phyloP scores from a whole-genome alignment of 1,140 invertebrate species.

The Sogatella furcifera region DNA sequence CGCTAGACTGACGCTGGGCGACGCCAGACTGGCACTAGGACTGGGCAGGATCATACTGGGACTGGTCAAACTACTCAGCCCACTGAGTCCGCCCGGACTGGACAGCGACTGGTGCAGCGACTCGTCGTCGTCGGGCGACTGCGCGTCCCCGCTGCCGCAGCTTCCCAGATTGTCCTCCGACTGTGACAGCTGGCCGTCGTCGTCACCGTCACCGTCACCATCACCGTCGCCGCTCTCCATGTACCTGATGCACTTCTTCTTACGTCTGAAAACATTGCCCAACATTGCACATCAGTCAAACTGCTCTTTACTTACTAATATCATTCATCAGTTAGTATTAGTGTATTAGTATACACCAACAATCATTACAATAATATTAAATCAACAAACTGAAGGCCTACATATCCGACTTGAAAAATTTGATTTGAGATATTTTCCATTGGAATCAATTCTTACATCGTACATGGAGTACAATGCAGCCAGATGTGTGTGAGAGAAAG shows the following conservation, averaged over 20 bases:
- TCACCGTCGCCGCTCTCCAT: slow-evolving; percentile 48
- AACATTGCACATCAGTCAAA: background rate
- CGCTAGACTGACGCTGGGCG: slow-evolving; percentile 48
- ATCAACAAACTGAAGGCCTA: too few species aligned
- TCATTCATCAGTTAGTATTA: too few species aligned
- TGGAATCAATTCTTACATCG: too few species aligned
- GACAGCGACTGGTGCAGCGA: slow-evolving; percentile 53
- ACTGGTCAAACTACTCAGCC: slow-evolving; percentile 64
- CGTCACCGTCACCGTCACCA: slow-evolving; percentile 34
- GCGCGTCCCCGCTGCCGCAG: slow-evolving; percentile 55
- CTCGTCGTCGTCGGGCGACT: slow-evolving; percentile 53
- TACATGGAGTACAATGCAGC: too few species aligned
- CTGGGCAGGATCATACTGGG: slow-evolving; percentile 55
- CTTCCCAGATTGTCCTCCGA: slow-evolving; percentile 69
- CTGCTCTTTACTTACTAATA: too few species aligned
- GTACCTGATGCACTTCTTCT: slow-evolving; percentile 97
- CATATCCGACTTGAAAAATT: too few species aligned
- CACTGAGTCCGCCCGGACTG: slow-evolving; percentile 63
- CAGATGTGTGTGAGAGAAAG: too few species aligned
- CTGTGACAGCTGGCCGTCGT: slow-evolving; percentile 49
- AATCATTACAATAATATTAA: too few species aligned
- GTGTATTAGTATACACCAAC: too few species aligned
- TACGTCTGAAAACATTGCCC: slow-evolving; percentile 57
- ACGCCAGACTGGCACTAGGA: slow-evolving; percentile 52
- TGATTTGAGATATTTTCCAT: too few species aligned